Evolutionary conservation across 2,888 invertebrate species (phyloP).

Genomic region (Herminia tarsipennalis): DNA sequence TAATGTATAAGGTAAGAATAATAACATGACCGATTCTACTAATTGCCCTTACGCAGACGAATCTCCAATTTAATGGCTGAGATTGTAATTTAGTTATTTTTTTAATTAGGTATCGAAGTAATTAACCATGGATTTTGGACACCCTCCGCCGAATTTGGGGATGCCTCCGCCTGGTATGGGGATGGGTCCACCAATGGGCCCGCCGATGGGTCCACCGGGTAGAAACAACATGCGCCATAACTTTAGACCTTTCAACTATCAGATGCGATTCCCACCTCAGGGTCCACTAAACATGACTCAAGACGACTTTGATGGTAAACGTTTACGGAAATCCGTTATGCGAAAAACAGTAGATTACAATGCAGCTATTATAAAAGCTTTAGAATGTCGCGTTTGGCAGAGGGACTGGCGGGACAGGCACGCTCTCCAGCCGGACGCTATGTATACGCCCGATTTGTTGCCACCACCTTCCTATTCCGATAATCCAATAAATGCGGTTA

Average conservation of each 20-base stretch:
- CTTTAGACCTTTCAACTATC: slow-evolving; percentile 81
- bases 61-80: slow-evolving; percentile 34
- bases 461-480: slow-evolving; percentile 98
- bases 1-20: slow-evolving; percentile 70
- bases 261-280: slow-evolving; percentile 82
- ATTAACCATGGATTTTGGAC: slow-evolving; percentile 79
- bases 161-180: slow-evolving; percentile 76
- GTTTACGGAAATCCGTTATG: slow-evolving; percentile 97
- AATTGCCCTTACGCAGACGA: slow-evolving; percentile 41
- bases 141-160: slow-evolving; percentile 77
- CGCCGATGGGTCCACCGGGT: slow-evolving; percentile 64
- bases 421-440: slow-evolving; percentile 96
- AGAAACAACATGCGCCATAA: slow-evolving; percentile 81
- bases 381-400: slow-evolving; percentile 98
- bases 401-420: slow-evolving; percentile 95
- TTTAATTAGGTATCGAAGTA: slow-evolving; percentile 80
- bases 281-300: slow-evolving; percentile 90
- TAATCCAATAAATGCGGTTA: slow-evolving; percentile 98
- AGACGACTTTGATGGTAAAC: slow-evolving; percentile 98
- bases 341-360: slow-evolving; percentile 99
- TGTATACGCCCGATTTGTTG: slow-evolving; percentile 96
- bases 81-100: slow-evolving; percentile 68
- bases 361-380: slow-evolving; percentile 95
- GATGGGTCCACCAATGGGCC: slow-evolving; percentile 62
- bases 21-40: slow-evolving; percentile 27